Percentiles rank a stretch among this genome's conserved stretches.
Evolutionary conservation across 2,888 invertebrate species (phyloP).

Genomic region (Anoplius nigerrimus): DNA sequence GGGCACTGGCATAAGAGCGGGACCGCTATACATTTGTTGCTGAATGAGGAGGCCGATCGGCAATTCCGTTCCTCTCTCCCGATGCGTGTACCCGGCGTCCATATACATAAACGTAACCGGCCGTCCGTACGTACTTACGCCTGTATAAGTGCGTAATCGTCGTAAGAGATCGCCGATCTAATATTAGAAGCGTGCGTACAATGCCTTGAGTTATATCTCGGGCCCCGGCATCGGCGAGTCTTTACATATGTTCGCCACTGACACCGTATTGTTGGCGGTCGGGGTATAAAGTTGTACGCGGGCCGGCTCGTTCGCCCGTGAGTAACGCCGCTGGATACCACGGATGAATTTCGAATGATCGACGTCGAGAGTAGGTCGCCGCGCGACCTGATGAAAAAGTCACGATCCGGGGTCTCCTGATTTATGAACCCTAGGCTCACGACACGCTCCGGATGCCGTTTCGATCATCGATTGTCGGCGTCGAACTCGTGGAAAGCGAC

Average conservation of each 20-base stretch:
- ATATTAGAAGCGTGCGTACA: slow-evolving; percentile 32
- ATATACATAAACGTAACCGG: too few species aligned
- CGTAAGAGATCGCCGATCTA: slow-evolving; percentile 39
- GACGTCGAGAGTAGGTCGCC: too few species aligned
- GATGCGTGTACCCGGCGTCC: slow-evolving; percentile 8
- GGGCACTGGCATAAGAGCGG: slow-evolving; percentile 23
- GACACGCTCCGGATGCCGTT: too few species aligned
- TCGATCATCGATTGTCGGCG: too few species aligned
- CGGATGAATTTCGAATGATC: too few species aligned
- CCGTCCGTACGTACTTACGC: slow-evolving; percentile 26
- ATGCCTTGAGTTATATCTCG: background rate
- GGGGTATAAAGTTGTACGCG: background rate
- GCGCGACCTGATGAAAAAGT: too few species aligned
- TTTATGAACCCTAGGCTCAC: too few species aligned
- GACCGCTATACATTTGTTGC: slow-evolving; percentile 49
- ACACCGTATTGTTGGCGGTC: slow-evolving; percentile 1
- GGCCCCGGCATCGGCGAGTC: background rate
- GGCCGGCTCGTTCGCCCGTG: too few species aligned
- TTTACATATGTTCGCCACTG: slow-evolving; percentile 4
- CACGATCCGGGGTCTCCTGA: too few species aligned
- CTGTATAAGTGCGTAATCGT: slow-evolving; percentile 35
- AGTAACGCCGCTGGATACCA: too few species aligned
- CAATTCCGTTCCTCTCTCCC: slow-evolving; percentile 36
- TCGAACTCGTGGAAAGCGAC: too few species aligned
- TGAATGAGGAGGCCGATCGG: slow-evolving; percentile 42